Conservation (phyloP, 2,888 invertebrate species). For the Calameuta pallipes region DNA sequence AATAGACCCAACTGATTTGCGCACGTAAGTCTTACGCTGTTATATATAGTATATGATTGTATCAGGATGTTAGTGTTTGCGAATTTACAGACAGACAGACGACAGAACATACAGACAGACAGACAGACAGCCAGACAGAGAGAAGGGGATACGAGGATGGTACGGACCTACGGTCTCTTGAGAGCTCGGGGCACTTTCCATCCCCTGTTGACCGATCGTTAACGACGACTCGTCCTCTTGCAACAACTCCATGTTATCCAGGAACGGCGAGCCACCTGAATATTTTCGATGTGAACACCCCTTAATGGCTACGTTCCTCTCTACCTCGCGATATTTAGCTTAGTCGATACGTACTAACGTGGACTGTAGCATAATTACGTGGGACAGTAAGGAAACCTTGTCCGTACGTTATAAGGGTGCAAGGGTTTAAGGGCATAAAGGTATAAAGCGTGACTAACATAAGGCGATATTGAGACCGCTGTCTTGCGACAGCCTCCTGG, state of each 20-base stretch:
- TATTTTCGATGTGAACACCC: background rate
- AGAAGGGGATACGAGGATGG: slow-evolving; percentile 49
- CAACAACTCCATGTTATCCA: slow-evolving; percentile 66
- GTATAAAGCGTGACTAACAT: slow-evolving; percentile 75
- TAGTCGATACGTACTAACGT: background rate
- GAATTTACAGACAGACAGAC: slow-evolving; percentile 49
- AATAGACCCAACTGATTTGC: background rate
- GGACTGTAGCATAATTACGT: background rate
- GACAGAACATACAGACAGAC: slow-evolving; percentile 32
- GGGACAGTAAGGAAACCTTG: background rate
- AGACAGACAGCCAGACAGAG: slow-evolving; percentile 51
- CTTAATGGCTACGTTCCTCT: slow-evolving; percentile 9
- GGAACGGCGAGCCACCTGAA: slow-evolving; percentile 63
- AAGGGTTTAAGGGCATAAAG: slow-evolving; percentile 56
- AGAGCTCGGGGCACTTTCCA: slow-evolving; percentile 63
- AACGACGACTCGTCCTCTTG: slow-evolving; percentile 64
- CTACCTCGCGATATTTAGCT: background rate
- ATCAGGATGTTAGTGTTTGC: slow-evolving; percentile 47
- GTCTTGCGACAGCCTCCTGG: slow-evolving; percentile 70
- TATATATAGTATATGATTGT: slow-evolving; percentile 34
- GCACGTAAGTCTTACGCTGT: background rate
- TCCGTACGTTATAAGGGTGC: slow-evolving; percentile 5
- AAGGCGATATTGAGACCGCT: slow-evolving; percentile 87
- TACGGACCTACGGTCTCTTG: slow-evolving; percentile 65
- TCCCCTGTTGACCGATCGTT: slow-evolving; percentile 62